Evolutionary conservation across 2,797 vertebrate genomes (phyloP).

Genomic region (Pipistrellus pipistrellus): DNA sequence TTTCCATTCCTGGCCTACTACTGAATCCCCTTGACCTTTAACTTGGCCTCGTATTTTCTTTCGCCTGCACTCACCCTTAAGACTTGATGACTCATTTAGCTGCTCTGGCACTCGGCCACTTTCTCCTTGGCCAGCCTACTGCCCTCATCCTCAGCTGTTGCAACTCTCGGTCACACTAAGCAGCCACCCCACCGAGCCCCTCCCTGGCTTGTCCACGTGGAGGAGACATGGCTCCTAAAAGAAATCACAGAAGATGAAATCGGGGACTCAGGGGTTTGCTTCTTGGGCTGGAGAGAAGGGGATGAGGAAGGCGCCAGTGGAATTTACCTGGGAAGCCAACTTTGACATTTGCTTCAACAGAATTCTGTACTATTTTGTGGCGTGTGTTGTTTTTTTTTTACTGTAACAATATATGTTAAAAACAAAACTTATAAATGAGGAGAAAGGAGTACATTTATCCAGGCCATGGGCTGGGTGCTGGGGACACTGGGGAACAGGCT

Average conservation of each 20-base stretch:
- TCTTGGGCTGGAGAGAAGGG: not conserved
- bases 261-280: not conserved
- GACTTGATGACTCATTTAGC: slow-evolving; percentile 6
- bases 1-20: not conserved
- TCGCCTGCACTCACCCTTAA: not conserved
- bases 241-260: not conserved
- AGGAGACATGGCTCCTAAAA: not conserved
- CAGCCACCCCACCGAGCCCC: not conserved
- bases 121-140: not conserved
- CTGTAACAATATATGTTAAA: not conserved
- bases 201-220: not conserved
- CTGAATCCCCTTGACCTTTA: not conserved
- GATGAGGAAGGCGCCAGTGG: not conserved
- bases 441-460: not conserved
- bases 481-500: not conserved
- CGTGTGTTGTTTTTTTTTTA: not conserved
- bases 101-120: not conserved
- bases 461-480: not conserved
- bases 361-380: not conserved
- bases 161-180: slow-evolving; percentile 11
- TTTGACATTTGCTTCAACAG: not conserved
- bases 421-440: slow-evolving; percentile 8
- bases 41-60: slow-evolving; percentile 1
- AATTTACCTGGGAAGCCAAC: fast-evolving
- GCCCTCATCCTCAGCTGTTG: slow-evolving; percentile 57